Conservation (phyloP, 2,888 invertebrate genomes). For the Scaptomyza caliginosa region DNA sequence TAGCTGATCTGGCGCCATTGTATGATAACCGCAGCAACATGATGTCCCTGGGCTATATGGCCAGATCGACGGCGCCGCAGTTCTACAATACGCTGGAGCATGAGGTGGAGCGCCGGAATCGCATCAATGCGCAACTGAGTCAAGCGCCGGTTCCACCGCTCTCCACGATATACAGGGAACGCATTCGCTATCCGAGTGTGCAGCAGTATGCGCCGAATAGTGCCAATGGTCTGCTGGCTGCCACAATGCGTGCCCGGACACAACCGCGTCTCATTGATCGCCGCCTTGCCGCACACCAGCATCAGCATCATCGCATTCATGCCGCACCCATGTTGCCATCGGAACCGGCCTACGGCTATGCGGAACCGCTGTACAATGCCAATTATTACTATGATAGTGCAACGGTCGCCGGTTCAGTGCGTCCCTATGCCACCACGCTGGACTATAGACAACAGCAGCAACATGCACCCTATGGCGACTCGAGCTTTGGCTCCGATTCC, state of each 20-base stretch:
- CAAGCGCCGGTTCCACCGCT: conserved; percentile 68
- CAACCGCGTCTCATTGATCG: conserved; percentile 82
- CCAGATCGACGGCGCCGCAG: conserved; percentile 68
- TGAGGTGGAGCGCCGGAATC: conserved; percentile 83
- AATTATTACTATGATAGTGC: conserved; percentile 89
- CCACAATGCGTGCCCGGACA: conserved; percentile 79
- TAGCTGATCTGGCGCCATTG: conserved; percentile 77
- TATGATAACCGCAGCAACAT: conserved; percentile 82
- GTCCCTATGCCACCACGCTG: conserved; percentile 67
- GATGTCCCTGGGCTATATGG: conserved; percentile 80
- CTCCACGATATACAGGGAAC: conserved; percentile 82
- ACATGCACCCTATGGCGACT: conserved; percentile 85
- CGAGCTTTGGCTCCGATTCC: conserved; percentile 93
- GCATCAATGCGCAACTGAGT: conserved; percentile 82
- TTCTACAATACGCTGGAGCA: conserved; percentile 82
- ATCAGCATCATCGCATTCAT: conserved; percentile 76
- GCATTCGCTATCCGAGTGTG: conserved; percentile 77
- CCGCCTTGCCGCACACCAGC: conserved; percentile 68
- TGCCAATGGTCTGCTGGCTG: conserved; percentile 63
- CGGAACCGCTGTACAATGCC: conserved; percentile 91
- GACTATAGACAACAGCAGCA: conserved; percentile 64
- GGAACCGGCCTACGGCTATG: conserved; percentile 84
- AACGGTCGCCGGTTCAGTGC: conserved; percentile 73
- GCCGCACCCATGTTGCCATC: conserved; percentile 69
- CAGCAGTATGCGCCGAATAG: conserved; percentile 78